Conservation (phyloP, 2,113 vertebrate genomes). For the Spermophilus dauricus region DNA sequence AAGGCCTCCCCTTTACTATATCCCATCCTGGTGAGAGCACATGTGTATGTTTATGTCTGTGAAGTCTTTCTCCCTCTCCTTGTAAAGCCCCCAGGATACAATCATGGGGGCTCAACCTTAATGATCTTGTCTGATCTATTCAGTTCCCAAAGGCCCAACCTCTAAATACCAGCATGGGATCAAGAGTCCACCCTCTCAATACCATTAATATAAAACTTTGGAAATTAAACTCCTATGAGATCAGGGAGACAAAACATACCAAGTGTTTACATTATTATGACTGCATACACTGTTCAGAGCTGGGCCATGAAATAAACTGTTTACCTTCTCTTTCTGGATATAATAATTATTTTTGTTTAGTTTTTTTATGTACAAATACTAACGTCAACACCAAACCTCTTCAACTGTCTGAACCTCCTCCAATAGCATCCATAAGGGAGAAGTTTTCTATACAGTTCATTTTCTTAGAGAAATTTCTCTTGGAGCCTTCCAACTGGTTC, state of each 20-base stretch:
- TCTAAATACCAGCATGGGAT: neutral
- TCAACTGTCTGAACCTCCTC: neutral
- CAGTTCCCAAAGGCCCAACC: neutral
- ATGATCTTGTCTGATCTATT: neutral
- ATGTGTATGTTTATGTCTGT: neutral
- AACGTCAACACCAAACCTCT: neutral
- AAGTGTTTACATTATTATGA: neutral
- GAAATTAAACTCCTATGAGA: neutral
- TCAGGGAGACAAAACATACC: neutral
- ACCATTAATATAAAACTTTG: neutral
- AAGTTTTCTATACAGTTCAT: neutral
- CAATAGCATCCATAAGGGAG: neutral
- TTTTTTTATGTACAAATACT: neutral
- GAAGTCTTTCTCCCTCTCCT: neutral
- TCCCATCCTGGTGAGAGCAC: neutral
- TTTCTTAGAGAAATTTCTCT: neutral
- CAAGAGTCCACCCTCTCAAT: neutral
- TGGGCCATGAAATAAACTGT: neutral
- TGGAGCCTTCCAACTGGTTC: neutral
- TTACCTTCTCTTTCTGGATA: neutral
- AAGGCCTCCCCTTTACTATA: neutral
- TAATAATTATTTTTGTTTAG: slow-evolving; percentile 54
- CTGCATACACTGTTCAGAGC: neutral
- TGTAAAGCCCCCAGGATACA: neutral
- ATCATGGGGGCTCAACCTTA: neutral